Evolutionary conservation across 2,888 invertebrate species (phyloP), one percentile per base, ranked within the genome.

Genomic region (Scaptomyza flava): DNA sequence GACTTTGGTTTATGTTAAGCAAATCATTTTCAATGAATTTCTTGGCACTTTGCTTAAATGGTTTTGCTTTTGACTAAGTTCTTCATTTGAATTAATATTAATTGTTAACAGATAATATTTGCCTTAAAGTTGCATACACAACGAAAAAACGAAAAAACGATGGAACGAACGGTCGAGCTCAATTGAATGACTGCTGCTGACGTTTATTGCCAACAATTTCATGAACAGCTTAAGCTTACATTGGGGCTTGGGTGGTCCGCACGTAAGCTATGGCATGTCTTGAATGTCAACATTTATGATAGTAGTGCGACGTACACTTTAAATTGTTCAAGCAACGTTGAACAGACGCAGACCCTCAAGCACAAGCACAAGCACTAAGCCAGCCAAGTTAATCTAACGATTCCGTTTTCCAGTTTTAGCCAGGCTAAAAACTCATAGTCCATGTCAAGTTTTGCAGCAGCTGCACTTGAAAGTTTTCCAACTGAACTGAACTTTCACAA

Each of bases 391-490:
- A 66, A 66, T 73, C 76, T 76, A 71, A 71, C 59, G 62, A 71
- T 60, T 57, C 58, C 53, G 47, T 71, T 76, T 62, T 23, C 66
- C 62, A 65, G 65, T 66, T 75, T 45, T 56, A 57, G 46, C 11
- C 46, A 23, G 64, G 31, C 65, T 54, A 6, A 66, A 66, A 67
- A 46, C 27, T 50, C 61, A 61, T 47, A 73, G 59, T 59, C 42
- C 61, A 62, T 78, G 64, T 62, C 66, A 76, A 76, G 69, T 77
- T 77, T 77, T 69, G 51, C 79, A 41, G 17, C 41, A 72, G 76
- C 68, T 82, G 83, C 83, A 82, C 83, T 86, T 86, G 77, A 82
- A 81, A 81, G 80, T 86, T 81, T 85, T 86, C 77, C 65, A 63
- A 73, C 63, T 81, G 60, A 62, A 77, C 66, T 51, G 41, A 83